Evolutionary conservation across 2,888 invertebrate species (phyloP).

Genomic region (Chorisops tibialis): DNA sequence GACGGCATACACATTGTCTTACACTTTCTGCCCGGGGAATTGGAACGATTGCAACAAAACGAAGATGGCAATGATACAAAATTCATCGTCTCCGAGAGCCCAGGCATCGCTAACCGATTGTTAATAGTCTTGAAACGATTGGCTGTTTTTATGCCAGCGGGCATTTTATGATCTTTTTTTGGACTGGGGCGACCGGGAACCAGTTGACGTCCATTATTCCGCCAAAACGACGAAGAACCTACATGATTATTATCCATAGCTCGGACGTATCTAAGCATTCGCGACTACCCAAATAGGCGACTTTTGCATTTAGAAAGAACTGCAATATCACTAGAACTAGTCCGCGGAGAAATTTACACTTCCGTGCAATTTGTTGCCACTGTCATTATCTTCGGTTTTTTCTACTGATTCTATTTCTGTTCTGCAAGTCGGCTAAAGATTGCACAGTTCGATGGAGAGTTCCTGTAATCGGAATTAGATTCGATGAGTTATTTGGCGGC

Average conservation of each 20-base stretch:
- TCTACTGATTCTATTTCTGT: too few relatives aligned
- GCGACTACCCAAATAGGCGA: background rate
- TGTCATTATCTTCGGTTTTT: too few relatives aligned
- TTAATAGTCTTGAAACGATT: conserved; percentile 89
- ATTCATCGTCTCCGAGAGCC: conserved; percentile 90
- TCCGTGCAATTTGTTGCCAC: background rate
- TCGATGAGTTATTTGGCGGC: too few relatives aligned
- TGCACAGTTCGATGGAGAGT: background rate
- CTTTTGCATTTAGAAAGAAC: too few relatives aligned
- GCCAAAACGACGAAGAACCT: conserved; percentile 57
- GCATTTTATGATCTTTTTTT: conserved; percentile 51
- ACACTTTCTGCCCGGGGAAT: too few relatives aligned
- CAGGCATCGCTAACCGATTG: conserved; percentile 95
- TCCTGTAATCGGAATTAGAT: background rate
- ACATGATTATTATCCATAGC: conserved; percentile 35
- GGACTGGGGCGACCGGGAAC: conserved; percentile 82
- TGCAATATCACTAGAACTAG: too few relatives aligned
- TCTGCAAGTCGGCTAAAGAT: too few relatives aligned
- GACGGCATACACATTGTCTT: too few relatives aligned
- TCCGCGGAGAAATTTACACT: too few relatives aligned
- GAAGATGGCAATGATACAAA: conserved; percentile 56
- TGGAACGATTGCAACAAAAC: too few relatives aligned
- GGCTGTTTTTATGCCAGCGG: conserved; percentile 39
- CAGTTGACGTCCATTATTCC: conserved; percentile 77
- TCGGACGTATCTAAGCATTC: conserved; percentile 15